Evolutionary conservation across 92 coral and sea anemone genomes (phyloP).

Genomic region (Montipora capitata): DNA sequence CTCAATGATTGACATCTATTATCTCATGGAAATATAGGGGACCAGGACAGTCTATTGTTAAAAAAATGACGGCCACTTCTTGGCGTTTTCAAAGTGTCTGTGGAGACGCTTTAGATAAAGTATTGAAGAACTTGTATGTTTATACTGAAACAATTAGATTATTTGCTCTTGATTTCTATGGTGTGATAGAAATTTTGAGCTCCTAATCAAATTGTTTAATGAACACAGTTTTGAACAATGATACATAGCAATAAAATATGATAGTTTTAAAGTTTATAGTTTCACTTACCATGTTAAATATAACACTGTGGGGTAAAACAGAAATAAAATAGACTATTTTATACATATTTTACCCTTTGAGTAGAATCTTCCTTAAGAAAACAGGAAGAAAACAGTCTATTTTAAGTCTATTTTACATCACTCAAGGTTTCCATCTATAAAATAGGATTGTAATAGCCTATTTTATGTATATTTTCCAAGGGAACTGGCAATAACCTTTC

Average conservation of each 20-base stretch:
- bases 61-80: background rate
- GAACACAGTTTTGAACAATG: conserved; percentile 16
- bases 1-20: too few species aligned
- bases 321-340: conserved; percentile 40
- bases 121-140: too few species aligned
- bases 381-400: conserved; percentile 47
- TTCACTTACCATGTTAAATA: conserved; percentile 21
- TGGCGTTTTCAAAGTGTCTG: background rate
- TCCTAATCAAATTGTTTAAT: background rate
- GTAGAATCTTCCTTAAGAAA: conserved; percentile 3
- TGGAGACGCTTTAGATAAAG: too few species aligned
- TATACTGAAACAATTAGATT: background rate
- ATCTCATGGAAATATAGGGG: too few species aligned
- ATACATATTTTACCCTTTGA: conserved; percentile 7
- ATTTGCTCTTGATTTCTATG: background rate
- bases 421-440: conserved; percentile 37
- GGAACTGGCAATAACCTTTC: conserved; percentile 46
- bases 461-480: conserved; percentile 56
- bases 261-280: conserved; percentile 15
- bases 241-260: conserved; percentile 29
- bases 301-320: conserved; percentile 28
- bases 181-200: background rate
- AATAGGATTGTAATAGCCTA: conserved; percentile 59
- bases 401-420: conserved; percentile 47
- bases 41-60: too few species aligned